Conservation (phyloP, 2,888 invertebrate species). For the Cyaniris semiargus region DNA sequence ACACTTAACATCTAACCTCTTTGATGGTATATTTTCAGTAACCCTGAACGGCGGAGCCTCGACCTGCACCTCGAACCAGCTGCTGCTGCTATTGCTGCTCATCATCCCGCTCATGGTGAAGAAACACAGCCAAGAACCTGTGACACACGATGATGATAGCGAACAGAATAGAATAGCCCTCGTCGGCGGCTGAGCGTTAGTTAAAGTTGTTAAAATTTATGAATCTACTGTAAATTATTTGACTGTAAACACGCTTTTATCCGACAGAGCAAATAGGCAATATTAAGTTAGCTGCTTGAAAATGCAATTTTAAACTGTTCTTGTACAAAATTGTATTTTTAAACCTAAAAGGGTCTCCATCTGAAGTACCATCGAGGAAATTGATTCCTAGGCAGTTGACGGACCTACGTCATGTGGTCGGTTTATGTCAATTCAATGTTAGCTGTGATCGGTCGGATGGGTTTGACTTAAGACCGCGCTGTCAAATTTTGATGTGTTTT, state of each 20-base stretch:
- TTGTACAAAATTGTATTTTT: not conserved
- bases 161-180: not conserved
- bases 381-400: too few species aligned
- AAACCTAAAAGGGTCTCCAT: not conserved
- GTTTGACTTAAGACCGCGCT: too few species aligned
- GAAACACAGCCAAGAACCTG: not conserved
- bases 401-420: too few species aligned
- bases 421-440: too few species aligned
- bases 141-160: not conserved
- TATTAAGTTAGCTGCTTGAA: not conserved
- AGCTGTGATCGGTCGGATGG: too few species aligned
- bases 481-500: too few species aligned
- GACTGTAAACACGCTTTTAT: not conserved
- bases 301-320: not conserved
- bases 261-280: constrained; percentile 1
- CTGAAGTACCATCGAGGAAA: too few species aligned
- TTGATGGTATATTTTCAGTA: too few species aligned
- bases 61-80: not conserved
- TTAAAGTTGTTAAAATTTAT: not conserved
- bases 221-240: constrained; percentile 12
- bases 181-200: not conserved
- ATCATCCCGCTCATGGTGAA: not conserved
- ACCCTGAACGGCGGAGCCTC: constrained; percentile 11
- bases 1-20: too few species aligned
- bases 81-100: constrained; percentile 5